Conservation (phyloP, 53 echinoderm and acorn worm species). For the Zoroaster sp. region DNA sequence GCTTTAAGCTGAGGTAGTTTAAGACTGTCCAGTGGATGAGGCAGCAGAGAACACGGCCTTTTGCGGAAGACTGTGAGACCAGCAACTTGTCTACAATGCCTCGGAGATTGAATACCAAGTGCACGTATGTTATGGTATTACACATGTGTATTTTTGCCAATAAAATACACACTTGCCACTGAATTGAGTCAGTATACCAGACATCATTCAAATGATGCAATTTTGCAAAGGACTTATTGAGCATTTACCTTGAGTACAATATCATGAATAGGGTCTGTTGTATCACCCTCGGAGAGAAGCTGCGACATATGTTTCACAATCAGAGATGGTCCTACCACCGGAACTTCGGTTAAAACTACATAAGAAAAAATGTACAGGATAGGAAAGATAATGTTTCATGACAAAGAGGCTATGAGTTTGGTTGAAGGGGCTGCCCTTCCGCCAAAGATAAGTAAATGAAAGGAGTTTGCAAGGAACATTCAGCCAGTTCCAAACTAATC, state of each 20-base stretch:
- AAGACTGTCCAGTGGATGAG: no score
- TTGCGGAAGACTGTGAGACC: no score
- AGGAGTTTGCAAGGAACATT: no score
- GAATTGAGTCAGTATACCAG: background rate
- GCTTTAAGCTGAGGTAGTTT: no score
- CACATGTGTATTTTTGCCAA: no score
- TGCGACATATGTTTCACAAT: conserved; percentile 61
- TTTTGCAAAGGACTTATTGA: background rate
- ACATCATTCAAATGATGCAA: background rate
- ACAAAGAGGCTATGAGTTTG: no score
- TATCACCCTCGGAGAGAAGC: conserved; percentile 70
- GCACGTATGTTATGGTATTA: no score
- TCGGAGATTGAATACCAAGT: no score
- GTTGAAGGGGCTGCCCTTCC: no score
- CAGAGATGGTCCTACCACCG: conserved; percentile 60
- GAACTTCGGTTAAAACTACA: conserved; percentile 82
- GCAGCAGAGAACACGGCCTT: no score
- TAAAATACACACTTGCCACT: background rate
- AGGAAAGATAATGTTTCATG: background rate
- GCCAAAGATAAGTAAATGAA: no score
- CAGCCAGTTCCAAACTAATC: background rate
- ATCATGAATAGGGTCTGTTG: conserved; percentile 82
- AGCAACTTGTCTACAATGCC: no score
- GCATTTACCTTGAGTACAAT: conserved; percentile 80
- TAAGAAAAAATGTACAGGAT: background rate